Percentiles rank a stretch among this genome's conserved stretches.
Evolutionary conservation across 2,888 invertebrate genomes (phyloP).

Genomic region (Drosophila paramelanica): DNA sequence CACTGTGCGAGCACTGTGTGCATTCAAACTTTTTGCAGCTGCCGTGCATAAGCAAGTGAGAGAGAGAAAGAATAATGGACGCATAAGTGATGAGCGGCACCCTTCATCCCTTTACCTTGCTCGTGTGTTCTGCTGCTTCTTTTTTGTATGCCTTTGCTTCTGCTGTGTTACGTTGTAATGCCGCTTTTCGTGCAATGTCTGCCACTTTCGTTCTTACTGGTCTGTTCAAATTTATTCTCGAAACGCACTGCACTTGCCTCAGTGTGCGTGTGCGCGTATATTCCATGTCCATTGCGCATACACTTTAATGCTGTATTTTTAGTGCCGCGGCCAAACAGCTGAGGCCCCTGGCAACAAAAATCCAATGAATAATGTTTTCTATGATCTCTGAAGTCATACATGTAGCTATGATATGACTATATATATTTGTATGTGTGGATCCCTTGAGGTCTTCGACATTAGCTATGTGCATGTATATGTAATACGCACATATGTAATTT

Average conservation of each 20-base stretch:
- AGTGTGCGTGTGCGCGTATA: slow-evolving; percentile 18
- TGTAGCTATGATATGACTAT: slow-evolving; percentile 7
- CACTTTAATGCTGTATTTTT: slow-evolving; percentile 36
- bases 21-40: slow-evolving; percentile 48
- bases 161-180: slow-evolving; percentile 4
- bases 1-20: slow-evolving; percentile 36
- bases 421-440: slow-evolving; percentile 2
- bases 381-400: slow-evolving; percentile 29
- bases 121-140: background rate
- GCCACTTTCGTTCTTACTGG: slow-evolving; percentile 14
- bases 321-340: slow-evolving; percentile 42
- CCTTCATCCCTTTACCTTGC: slow-evolving; percentile 54
- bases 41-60: slow-evolving; percentile 13
- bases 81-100: slow-evolving; percentile 7
- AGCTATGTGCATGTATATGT: background rate
- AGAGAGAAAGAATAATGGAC: slow-evolving; percentile 8
- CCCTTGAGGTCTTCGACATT: slow-evolving; percentile 37
- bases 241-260: slow-evolving; percentile 43
- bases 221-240: slow-evolving; percentile 35
- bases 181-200: slow-evolving; percentile 2
- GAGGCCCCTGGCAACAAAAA: slow-evolving; percentile 38
- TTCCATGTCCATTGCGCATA: slow-evolving; percentile 14
- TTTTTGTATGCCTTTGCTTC: slow-evolving; percentile 1
- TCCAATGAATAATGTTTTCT: slow-evolving; percentile 13
- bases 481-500: background rate